A percentile compares a stretch with the other conserved stretches of the same genome.
phyloP scores from a whole-genome alignment of 2,113 vertebrate genomes.

The Geococcyx californianus region DNA sequence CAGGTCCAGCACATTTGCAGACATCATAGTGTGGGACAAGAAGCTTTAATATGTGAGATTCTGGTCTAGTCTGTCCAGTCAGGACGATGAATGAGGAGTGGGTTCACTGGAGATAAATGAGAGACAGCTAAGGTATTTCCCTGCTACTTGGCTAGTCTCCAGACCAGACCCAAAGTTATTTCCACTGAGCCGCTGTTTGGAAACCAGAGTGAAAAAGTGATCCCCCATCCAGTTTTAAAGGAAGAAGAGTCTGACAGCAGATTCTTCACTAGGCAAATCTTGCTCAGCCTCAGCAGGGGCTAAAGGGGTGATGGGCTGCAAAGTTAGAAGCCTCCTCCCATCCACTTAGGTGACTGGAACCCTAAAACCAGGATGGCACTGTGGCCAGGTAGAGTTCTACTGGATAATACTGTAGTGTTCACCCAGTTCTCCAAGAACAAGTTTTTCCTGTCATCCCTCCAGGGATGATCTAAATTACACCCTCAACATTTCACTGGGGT shows the following conservation, averaged over 20 bases:
- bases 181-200: background rate
- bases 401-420: background rate
- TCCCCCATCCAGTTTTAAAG: background rate
- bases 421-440: background rate
- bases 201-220: background rate
- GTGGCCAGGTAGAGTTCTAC: background rate
- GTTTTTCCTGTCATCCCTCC: background rate
- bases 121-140: background rate
- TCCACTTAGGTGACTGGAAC: background rate
- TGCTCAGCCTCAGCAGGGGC: background rate
- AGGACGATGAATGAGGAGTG: background rate
- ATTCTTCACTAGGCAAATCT: background rate
- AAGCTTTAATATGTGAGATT: background rate
- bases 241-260: background rate
- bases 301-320: background rate
- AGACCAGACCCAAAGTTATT: background rate
- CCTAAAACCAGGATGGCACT: background rate
- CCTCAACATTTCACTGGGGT: rapidly evolving
- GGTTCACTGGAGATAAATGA: background rate
- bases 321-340: background rate
- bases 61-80: background rate
- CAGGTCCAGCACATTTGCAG: background rate
- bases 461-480: background rate
- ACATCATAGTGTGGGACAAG: background rate
- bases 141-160: background rate